phyloP scores from a whole-genome alignment of 2,888 invertebrate species.

The Hypselothyrea guttata region DNA sequence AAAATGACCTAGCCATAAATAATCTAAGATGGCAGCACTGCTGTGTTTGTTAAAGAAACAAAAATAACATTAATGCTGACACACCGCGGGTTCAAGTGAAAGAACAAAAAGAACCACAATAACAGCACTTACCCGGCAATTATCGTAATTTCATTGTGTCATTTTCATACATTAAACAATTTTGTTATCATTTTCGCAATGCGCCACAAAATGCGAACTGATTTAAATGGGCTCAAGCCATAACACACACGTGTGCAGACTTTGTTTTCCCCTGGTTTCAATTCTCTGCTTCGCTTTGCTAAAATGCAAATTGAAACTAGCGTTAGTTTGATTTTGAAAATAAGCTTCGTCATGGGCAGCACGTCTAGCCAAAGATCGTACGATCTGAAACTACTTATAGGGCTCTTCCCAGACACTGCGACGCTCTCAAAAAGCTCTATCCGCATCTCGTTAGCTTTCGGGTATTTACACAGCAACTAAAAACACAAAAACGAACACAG shows the following conservation, averaged over 20 bases:
- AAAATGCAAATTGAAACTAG: too few relatives aligned
- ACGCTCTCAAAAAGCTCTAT: constrained; percentile 24
- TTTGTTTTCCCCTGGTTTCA: too few relatives aligned
- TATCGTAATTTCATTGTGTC: constrained; percentile 11
- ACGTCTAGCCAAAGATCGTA: constrained; percentile 38
- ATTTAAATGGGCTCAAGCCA: too few relatives aligned
- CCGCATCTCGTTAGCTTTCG: constrained; percentile 1
- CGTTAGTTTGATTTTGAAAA: too few relatives aligned
- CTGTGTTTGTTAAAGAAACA: constrained; percentile 29
- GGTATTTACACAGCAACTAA: not conserved
- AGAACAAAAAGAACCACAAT: constrained; percentile 15
- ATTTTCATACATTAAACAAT: not conserved
- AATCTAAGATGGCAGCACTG: too few relatives aligned
- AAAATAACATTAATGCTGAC: constrained; percentile 43
- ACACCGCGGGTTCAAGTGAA: constrained; percentile 25
- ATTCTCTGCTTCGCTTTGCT: too few relatives aligned
- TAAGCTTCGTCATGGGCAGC: not conserved
- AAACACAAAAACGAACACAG: constrained; percentile 30
- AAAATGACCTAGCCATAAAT: too few relatives aligned
- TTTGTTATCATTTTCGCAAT: constrained; percentile 1
- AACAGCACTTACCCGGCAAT: not conserved
- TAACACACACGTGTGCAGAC: too few relatives aligned
- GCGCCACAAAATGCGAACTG: too few relatives aligned
- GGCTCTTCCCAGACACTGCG: constrained; percentile 20
- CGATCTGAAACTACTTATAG: constrained; percentile 60